phyloP scores from a whole-genome alignment of 1,140 invertebrate species.

The Cyrtorhinus lividipennis region DNA sequence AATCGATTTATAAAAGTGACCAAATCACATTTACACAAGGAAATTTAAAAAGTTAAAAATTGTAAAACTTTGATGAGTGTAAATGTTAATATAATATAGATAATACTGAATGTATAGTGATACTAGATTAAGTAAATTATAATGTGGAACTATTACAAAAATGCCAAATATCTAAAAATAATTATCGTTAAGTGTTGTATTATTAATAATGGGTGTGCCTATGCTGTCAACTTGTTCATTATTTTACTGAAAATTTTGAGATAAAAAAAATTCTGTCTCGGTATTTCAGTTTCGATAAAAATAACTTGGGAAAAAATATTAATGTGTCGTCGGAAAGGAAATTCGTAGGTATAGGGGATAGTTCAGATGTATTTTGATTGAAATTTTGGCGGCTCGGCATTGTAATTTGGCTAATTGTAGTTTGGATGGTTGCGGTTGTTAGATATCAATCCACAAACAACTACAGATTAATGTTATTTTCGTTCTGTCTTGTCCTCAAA shows the following conservation, averaged over 20 bases:
- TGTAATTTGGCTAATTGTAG: no score
- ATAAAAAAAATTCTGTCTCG: not conserved
- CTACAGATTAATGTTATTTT: no score
- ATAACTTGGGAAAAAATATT: not conserved
- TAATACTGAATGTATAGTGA: slow-evolving; percentile 7
- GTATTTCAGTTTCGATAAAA: not conserved
- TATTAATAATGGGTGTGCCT: slow-evolving; percentile 15
- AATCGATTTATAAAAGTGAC: no score
- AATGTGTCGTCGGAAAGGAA: not conserved
- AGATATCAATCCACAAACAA: no score
- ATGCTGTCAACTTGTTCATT: slow-evolving; percentile 10
- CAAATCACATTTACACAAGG: no score
- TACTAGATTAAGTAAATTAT: slow-evolving; percentile 6
- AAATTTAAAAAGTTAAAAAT: no score
- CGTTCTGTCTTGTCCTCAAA: no score
- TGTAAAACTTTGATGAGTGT: no score
- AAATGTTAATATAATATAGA: no score
- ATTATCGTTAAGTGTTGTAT: slow-evolving; percentile 12
- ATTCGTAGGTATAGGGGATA: not conserved
- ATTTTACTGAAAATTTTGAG: no score
- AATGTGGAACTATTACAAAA: not conserved
- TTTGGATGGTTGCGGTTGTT: no score
- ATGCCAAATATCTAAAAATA: not conserved
- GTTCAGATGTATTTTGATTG: not conserved
- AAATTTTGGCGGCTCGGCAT: no score